These are phyloP conservation scores for Allobates femoralis DNA, from an alignment of 2,797 vertebrate genomes.

Conservation along the genomic window DNA sequence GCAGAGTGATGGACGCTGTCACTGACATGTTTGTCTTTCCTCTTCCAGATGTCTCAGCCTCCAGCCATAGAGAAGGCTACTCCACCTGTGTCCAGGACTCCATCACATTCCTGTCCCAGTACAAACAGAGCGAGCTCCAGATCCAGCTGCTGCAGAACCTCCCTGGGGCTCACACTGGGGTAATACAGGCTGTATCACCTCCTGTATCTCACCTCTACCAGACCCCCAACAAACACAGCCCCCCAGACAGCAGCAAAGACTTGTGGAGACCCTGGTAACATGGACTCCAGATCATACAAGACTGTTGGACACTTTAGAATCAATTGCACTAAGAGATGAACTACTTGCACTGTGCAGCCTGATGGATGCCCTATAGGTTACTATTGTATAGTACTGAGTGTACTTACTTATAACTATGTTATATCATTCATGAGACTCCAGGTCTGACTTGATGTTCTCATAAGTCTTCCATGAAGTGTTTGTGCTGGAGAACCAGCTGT, in stretches of 20 bases:
- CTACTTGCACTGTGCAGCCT: too few relatives aligned
- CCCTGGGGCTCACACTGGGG: conserved; percentile 63
- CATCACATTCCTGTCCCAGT: conserved; percentile 81
- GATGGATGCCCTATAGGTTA: too few relatives aligned
- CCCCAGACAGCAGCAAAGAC: conserved; percentile 63
- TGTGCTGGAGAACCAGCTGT: too few relatives aligned
- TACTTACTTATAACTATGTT: too few relatives aligned
- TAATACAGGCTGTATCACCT: conserved; percentile 45
- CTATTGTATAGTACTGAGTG: too few relatives aligned
- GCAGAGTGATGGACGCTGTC: not conserved
- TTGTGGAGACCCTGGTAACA: conserved; percentile 86
- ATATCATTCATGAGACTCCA: too few relatives aligned
- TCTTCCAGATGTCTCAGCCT: conserved; percentile 40
- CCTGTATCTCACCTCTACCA: not conserved
- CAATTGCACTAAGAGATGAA: too few relatives aligned
- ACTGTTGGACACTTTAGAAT: not conserved
- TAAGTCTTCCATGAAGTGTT: too few relatives aligned
- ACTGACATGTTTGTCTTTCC: conserved; percentile 27
- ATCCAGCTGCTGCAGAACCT: conserved; percentile 82
- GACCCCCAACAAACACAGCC: conserved; percentile 38
- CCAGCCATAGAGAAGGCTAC: conserved; percentile 77
- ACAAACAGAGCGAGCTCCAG: conserved; percentile 77
- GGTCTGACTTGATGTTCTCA: too few relatives aligned
- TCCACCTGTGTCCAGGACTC: conserved; percentile 83
- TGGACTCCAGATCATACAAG: not conserved